These are phyloP conservation scores for Solen grandis DNA, from an alignment of 1,140 invertebrate species.

Conservation along the genomic window DNA sequence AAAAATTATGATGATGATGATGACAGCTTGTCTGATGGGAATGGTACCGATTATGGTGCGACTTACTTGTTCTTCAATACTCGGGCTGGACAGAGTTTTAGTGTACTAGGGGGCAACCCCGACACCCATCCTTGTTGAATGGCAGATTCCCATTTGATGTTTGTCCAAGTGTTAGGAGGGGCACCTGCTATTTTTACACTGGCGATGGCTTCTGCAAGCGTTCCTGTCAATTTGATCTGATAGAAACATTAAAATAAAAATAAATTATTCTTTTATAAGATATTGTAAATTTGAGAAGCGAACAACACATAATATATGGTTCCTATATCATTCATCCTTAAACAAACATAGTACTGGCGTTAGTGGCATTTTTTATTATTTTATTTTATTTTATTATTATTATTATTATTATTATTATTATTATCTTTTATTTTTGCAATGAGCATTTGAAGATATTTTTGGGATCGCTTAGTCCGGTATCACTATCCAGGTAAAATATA, in stretches of 20 bases:
- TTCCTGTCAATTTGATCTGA: neutral
- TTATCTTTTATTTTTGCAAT: no score
- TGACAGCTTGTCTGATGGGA: neutral
- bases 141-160: neutral
- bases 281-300: neutral
- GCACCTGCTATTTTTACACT: neutral
- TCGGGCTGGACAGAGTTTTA: neutral
- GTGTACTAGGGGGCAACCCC: neutral
- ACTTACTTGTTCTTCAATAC: slow-evolving; percentile 39
- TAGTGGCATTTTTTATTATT: no score
- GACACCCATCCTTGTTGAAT: slow-evolving; percentile 19
- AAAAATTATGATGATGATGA: no score
- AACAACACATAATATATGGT: no score
- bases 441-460: no score
- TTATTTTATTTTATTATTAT: no score
- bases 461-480: no score
- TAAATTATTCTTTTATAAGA: neutral
- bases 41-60: neutral
- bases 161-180: neutral
- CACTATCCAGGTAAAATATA: neutral
- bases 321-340: no score
- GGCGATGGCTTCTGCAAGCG: slow-evolving; percentile 11
- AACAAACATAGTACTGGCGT: no score
- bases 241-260: neutral
- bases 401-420: no score